phyloP scores from a whole-genome alignment of 2,113 vertebrate genomes.

The Pygathrix nemaeus region DNA sequence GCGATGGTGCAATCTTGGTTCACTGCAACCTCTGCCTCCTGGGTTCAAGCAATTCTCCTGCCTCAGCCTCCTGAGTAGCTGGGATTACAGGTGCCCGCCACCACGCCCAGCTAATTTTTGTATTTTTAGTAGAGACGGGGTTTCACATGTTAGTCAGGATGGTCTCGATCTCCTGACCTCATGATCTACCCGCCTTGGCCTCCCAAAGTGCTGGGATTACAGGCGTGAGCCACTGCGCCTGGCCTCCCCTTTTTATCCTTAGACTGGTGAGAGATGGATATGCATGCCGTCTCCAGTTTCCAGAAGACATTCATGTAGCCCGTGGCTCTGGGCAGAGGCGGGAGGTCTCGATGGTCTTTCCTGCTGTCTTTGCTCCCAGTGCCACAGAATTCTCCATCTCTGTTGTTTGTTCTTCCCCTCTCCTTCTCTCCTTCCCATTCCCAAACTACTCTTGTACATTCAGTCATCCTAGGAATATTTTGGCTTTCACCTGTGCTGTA shows the following conservation, averaged over 20 bases:
- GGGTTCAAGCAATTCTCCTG: too few species aligned
- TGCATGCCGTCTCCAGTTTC: neutral
- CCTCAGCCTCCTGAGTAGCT: too few species aligned
- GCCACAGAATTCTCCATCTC: neutral
- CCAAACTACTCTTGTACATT: neutral
- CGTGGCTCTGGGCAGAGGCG: neutral
- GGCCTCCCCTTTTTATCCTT: neutral
- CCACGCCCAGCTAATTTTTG: too few species aligned
- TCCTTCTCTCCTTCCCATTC: neutral
- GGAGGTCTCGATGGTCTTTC: neutral
- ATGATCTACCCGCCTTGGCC: fast-evolving
- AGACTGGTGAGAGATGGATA: neutral
- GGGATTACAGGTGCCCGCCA: too few species aligned
- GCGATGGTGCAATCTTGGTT: too few species aligned
- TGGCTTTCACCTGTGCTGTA: neutral
- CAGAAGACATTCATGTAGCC: neutral
- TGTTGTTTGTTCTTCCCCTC: neutral
- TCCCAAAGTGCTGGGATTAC: too few species aligned
- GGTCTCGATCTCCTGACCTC: too few species aligned
- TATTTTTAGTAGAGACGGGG: too few species aligned
- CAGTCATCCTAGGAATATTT: neutral
- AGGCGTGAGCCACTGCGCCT: too few species aligned
- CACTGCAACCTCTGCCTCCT: too few species aligned
- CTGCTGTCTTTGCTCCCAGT: neutral
- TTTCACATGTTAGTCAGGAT: too few species aligned